Base-by-base conservation (phyloP, 2,113 vertebrate species). In the Canis aureus region DNA sequence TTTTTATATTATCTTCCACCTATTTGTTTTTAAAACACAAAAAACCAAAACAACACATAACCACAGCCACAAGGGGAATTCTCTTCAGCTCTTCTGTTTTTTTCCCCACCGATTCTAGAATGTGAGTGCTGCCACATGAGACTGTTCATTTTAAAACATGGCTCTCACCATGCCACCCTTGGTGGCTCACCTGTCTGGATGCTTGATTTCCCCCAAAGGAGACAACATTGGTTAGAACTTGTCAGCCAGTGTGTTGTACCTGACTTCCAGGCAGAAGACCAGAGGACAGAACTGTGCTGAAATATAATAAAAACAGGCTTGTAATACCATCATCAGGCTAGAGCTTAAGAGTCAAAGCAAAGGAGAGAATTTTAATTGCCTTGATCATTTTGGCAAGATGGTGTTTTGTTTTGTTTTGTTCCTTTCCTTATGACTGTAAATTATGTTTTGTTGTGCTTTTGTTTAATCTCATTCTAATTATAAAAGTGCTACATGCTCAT, bases 391-490 rank as follows among this genome's bases (percentile, higher is more conserved):
- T 93, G 89, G 73, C 93, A 95, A 95, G 93, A 66, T 92, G 60
- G 13, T 67, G n/a, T 79, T 96, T 96, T 97, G 69, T 94, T 86
- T 92, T 91, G 76, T 35, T 89, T 96, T 89, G 69, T 35, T 89
- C 94, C 89, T 95, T 16, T 94, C 67, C 51, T 98, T 19, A 23
- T 67, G 89, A 90, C 79, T 91, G 35, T 91, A 93, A 97, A 89
- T 96, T 93, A 95, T 92, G 57, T 86, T 95, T 85, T 86, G 66
- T 86, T 96, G 66, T 79, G 51, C 82, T 86, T 96, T 97, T 97
- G 93, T 97, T 95, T 96, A 96, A 91, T 95, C 89, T 84, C 91
- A 76, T 55, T 94, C 76, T 94, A 82, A 86, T 93, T 93, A 64
- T 93, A 74, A 94, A 92, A 96, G 86, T 91, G 59, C 60, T 87